These are phyloP conservation scores for Potorous gilbertii DNA, from an alignment of 2,797 vertebrate genomes.

Conservation along the genomic window DNA sequence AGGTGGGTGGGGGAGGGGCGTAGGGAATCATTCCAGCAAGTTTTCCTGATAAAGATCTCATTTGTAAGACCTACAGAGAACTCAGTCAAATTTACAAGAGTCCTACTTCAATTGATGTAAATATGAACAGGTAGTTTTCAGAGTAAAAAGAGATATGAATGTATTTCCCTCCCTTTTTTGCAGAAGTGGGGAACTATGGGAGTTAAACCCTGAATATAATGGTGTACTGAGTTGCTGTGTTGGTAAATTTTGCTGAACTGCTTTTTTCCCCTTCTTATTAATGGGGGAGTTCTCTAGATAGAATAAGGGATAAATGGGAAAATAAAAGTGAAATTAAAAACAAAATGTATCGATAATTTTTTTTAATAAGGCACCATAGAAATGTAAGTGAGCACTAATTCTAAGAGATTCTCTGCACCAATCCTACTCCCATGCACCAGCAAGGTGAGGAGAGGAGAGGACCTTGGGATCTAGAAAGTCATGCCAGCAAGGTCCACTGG, in stretches of 20 bases:
- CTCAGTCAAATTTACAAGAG: background rate
- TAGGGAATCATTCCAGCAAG: background rate
- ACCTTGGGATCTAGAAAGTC: background rate
- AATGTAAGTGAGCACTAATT: background rate
- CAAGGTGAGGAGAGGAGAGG: background rate
- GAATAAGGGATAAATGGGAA: background rate
- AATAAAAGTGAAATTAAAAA: background rate
- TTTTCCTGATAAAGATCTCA: background rate
- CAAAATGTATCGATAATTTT: background rate
- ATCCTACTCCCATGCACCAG: background rate
- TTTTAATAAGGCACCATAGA: background rate
- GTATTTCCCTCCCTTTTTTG: background rate
- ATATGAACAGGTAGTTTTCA: background rate
- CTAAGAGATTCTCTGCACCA: background rate
- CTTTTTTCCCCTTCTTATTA: background rate
- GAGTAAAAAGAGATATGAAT: background rate
- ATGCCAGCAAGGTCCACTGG: background rate
- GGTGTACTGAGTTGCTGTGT: background rate
- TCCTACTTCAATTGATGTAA: background rate
- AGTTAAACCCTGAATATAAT: background rate
- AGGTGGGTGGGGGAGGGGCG: background rate
- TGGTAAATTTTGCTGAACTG: background rate
- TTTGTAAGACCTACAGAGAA: background rate
- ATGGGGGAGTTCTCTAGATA: background rate
- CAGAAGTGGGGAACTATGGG: background rate